phyloP scores from a whole-genome alignment of 2,888 invertebrate genomes.

The Cephus spinipes region DNA sequence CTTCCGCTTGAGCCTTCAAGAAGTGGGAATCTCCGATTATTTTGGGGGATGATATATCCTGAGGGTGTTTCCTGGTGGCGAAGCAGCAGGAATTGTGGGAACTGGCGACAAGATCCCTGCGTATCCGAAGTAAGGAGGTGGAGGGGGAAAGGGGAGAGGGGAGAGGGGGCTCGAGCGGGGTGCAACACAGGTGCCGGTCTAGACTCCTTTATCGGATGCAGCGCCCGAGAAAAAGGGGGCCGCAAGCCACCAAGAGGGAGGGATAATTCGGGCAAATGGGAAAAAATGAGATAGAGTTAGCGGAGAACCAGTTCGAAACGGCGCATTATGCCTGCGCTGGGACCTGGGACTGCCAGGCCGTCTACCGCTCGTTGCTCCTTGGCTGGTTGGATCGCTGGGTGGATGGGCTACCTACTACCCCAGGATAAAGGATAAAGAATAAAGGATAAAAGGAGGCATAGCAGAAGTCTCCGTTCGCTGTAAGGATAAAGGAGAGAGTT shows the following conservation, averaged over 20 bases:
- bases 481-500: slow-evolving; percentile 25
- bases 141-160: background rate
- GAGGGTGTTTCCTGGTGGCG: background rate
- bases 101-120: background rate
- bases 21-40: background rate
- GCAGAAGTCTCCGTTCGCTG: slow-evolving; percentile 30
- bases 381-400: slow-evolving; percentile 1
- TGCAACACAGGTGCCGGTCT: slow-evolving; percentile 62
- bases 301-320: slow-evolving; percentile 56
- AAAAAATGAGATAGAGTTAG: slow-evolving; percentile 46
- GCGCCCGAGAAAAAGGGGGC: slow-evolving; percentile 1
- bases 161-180: slow-evolving; percentile 18
- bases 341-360: slow-evolving; percentile 35
- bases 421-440: slow-evolving; percentile 51
- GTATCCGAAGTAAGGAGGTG: background rate
- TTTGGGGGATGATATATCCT: background rate
- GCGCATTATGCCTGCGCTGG: slow-evolving; percentile 51
- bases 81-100: background rate
- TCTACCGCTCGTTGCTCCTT: slow-evolving; percentile 12
- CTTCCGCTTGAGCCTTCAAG: background rate
- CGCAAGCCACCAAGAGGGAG: background rate
- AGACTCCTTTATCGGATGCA: slow-evolving; percentile 58
- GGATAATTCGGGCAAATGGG: slow-evolving; percentile 45
- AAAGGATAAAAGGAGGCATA: slow-evolving; percentile 51
- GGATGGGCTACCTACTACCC: slow-evolving; percentile 33